Conservation (phyloP, 2,888 invertebrate species). For the Liodrosophila aerea region DNA sequence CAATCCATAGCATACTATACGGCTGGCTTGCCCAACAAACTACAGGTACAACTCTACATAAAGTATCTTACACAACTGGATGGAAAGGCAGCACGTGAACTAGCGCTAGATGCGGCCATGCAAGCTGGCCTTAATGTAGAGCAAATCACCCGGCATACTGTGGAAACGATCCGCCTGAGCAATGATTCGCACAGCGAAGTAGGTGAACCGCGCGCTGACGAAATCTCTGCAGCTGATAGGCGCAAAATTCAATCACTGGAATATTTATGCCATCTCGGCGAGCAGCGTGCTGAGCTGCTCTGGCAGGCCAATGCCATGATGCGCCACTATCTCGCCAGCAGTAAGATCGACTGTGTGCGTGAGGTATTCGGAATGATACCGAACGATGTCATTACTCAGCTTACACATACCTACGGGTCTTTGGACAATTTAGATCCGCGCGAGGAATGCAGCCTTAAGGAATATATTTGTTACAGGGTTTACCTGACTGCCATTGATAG, state of each 20-base stretch:
- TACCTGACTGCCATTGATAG: conserved; percentile 94
- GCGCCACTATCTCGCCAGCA: conserved; percentile 90
- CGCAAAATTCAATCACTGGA: conserved; percentile 91
- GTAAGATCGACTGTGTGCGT: conserved; percentile 92
- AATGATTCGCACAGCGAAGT: conserved; percentile 69
- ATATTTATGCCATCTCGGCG: conserved; percentile 91
- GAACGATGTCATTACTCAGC: conserved; percentile 84
- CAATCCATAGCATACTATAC: conserved; percentile 93
- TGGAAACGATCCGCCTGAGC: conserved; percentile 87
- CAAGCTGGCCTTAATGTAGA: conserved; percentile 91
- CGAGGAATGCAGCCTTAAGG: conserved; percentile 85
- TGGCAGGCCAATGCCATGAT: conserved; percentile 95
- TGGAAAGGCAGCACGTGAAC: conserved; percentile 84
- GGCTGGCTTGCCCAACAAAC: conserved; percentile 87
- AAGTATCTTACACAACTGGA: conserved; percentile 87
- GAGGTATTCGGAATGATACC: conserved; percentile 89
- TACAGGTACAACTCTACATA: conserved; percentile 87
- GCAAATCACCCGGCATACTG: conserved; percentile 91
- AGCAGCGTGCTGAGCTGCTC: conserved; percentile 91
- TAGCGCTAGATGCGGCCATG: conserved; percentile 88
- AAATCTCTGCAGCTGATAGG: conserved; percentile 87
- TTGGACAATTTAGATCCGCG: conserved; percentile 83
- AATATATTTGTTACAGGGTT: conserved; percentile 93
- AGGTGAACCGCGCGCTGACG: conserved; percentile 79
- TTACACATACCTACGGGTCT: conserved; percentile 83